A percentile compares a stretch with the other conserved stretches of the same genome.
Conservation (phyloP, 2,797 vertebrate species). For the Distichodus sexfasciatus region DNA sequence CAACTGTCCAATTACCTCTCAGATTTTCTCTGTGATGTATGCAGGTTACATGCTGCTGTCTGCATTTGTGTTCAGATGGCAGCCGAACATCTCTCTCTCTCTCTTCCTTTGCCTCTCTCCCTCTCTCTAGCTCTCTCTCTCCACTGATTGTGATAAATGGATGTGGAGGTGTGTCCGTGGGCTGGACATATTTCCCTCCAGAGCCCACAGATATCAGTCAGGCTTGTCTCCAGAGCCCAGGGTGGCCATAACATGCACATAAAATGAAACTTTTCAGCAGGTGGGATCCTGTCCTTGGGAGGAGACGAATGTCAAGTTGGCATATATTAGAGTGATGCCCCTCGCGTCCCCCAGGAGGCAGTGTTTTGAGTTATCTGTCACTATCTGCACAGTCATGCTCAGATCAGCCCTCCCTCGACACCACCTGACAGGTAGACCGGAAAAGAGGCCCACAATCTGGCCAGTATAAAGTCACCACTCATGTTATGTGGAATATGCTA, state of each 20-base stretch:
- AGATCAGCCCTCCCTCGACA: slow-evolving; percentile 47
- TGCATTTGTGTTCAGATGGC: not conserved
- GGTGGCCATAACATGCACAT: slow-evolving; percentile 70
- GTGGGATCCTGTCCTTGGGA: slow-evolving; percentile 69
- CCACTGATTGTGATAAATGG: slow-evolving; percentile 69
- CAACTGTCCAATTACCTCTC: slow-evolving; percentile 34
- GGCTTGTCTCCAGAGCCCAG: slow-evolving; percentile 51
- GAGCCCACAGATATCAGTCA: slow-evolving; percentile 62
- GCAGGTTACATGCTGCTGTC: slow-evolving; percentile 1
- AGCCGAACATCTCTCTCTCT: not conserved
- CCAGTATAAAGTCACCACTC: slow-evolving; percentile 7
- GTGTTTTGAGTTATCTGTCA: slow-evolving; percentile 71
- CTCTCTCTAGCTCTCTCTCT: slow-evolving; percentile 7
- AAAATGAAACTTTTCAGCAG: slow-evolving; percentile 70
- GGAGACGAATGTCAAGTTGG: slow-evolving; percentile 67
- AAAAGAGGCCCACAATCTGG: not conserved
- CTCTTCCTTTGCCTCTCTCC: not conserved
- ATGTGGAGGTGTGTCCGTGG: slow-evolving; percentile 63
- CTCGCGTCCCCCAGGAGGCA: slow-evolving; percentile 56
- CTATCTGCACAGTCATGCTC: slow-evolving; percentile 54
- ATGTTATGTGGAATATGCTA: not conserved
- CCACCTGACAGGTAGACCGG: slow-evolving; percentile 44
- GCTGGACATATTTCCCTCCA: slow-evolving; percentile 60
- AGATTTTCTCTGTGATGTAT: slow-evolving; percentile 14
- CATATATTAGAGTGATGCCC: slow-evolving; percentile 68